phyloP scores from a whole-genome alignment of 2,113 vertebrate genomes.

The Monopterus albus region DNA sequence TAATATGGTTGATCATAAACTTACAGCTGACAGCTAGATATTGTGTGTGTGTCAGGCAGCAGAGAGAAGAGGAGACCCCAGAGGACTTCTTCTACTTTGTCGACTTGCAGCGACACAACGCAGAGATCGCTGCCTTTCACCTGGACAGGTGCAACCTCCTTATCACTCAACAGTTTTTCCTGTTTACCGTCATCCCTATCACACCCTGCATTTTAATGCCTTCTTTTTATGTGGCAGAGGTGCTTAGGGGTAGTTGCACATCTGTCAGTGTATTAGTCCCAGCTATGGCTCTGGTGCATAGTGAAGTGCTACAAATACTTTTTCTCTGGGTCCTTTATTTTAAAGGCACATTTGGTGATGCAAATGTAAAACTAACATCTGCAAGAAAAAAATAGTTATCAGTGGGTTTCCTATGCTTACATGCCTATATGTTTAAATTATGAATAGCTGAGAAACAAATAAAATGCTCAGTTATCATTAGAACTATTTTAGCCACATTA shows the following conservation, averaged over 20 bases:
- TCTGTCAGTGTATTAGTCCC: conserved; percentile 24
- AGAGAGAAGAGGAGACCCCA: conserved; percentile 90
- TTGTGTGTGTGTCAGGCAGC: conserved; percentile 85
- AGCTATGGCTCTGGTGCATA: background rate
- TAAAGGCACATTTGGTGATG: conserved; percentile 7
- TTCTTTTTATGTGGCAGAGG: background rate
- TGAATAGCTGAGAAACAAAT: too few species aligned
- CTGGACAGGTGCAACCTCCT: conserved; percentile 89
- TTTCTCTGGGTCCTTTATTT: background rate
- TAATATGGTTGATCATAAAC: conserved; percentile 26
- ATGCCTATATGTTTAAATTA: too few species aligned
- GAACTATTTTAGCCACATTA: too few species aligned
- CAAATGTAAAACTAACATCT: background rate
- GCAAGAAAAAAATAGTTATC: too few species aligned
- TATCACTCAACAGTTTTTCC: background rate
- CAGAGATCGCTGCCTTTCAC: conserved; percentile 96
- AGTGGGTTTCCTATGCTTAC: too few species aligned
- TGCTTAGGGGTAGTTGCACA: conserved; percentile 16
- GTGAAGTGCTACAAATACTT: conserved; percentile 10
- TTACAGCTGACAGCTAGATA: conserved; percentile 11
- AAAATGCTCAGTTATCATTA: too few species aligned
- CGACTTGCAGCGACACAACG: conserved; percentile 96
- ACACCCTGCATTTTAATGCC: conserved; percentile 13
- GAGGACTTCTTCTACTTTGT: conserved; percentile 95
- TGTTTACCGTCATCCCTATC: background rate